Percentiles rank a stretch among this genome's conserved stretches.
phyloP scores from a whole-genome alignment of 2,888 invertebrate genomes.

The Nemotelus pantherinus region DNA sequence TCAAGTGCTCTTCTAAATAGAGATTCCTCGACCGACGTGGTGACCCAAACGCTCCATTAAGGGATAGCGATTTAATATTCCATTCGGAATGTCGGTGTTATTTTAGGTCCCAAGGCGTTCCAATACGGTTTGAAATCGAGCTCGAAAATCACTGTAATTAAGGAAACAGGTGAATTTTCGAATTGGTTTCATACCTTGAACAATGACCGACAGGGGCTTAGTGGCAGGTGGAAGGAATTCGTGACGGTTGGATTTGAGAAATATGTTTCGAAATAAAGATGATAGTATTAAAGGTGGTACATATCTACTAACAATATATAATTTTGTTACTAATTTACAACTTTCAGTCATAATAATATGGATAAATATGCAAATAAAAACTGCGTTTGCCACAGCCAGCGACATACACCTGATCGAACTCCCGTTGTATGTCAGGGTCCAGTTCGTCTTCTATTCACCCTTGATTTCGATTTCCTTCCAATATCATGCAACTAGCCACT shows the following conservation, averaged over 20 bases:
- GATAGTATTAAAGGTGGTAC: background rate
- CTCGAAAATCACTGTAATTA: constrained; percentile 40
- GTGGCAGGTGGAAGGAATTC: constrained; percentile 1
- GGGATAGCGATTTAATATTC: background rate
- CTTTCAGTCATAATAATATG: too few species aligned
- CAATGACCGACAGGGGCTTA: background rate
- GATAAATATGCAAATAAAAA: background rate
- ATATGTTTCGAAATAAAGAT: background rate
- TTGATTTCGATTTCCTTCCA: too few species aligned
- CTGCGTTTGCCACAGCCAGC: constrained; percentile 23
- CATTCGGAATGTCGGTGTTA: background rate
- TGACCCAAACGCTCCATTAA: constrained; percentile 9
- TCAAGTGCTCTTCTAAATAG: background rate
- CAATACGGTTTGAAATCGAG: background rate
- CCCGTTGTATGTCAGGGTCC: too few species aligned
- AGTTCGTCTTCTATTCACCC: too few species aligned
- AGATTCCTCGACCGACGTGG: background rate
- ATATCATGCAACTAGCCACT: too few species aligned
- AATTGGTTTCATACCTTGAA: background rate
- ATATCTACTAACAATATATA: background rate
- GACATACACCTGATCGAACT: background rate
- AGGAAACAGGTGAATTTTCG: constrained; percentile 44
- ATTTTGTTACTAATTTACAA: too few species aligned
- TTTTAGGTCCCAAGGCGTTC: background rate
- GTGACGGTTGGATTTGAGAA: background rate